Base-by-base conservation (phyloP, 2,113 vertebrate genomes). In the Ursus arctos region DNA sequence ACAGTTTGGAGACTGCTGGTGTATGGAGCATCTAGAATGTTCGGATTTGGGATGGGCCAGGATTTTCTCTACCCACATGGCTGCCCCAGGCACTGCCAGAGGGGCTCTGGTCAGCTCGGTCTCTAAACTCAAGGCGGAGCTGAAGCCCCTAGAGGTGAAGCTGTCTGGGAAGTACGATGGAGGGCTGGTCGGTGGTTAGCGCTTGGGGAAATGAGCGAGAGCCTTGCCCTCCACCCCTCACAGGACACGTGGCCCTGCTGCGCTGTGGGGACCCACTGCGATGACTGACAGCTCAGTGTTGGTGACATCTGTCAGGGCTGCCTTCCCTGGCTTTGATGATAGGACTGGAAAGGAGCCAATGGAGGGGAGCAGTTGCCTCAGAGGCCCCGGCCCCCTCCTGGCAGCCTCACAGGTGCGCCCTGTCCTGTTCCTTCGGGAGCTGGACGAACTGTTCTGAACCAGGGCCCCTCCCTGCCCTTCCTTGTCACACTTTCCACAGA, bases 251-350 rank as follows among this genome's bases (percentile, higher is more conserved):
- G 53, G 95, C 65, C 59, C 43, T 61, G 71, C 22, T 13, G 77
- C 79, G 85, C 53, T 3, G 21, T 43, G 55, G 94, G 53, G 74
- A 61, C 88, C 94, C 15, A 22, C 40, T 13, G 26, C n/a, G 59
- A 31, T 96, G 96, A 93, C 63, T 49, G 86, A 65, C 83, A 84
- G 94, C 94, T 94, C 51, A 1, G 88, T 1, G 31, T 13, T 31
- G 85, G 59, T 79, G 96, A 92, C 95, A 95, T 95, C 89, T 95
- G 94, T 80, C 33, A 14, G 85, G 88, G 81, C 92, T 63, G 81
- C 51, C 67, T 88, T 86, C 71, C 91, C 79, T 61, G 91, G 88
- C 72, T 83, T 82, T 81, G 85, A 71, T 82, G 86, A 57, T 43
- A 53, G 82, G 63, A 57, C 91, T 95, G 97, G 94, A 57, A 11